phyloP scores from a whole-genome alignment of 2,888 invertebrate genomes.

The Thymelicus lineola region DNA sequence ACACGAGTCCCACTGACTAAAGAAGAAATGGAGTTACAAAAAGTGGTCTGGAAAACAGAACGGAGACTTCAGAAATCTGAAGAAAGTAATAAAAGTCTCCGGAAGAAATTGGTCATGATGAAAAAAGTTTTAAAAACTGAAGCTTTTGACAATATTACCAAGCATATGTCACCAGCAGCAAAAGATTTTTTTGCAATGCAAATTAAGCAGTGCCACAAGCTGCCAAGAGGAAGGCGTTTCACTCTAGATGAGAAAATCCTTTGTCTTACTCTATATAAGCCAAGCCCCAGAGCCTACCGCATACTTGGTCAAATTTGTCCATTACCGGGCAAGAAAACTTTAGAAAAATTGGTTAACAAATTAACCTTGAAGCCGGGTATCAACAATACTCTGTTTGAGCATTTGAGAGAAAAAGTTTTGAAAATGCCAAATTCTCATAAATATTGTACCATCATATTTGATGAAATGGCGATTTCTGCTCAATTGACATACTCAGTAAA shows the following conservation, averaged over 20 bases:
- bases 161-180: too few species aligned
- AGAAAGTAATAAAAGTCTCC: too few species aligned
- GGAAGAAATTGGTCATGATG: too few species aligned
- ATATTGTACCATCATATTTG: conserved; percentile 30
- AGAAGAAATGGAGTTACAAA: too few species aligned
- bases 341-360: conserved; percentile 21
- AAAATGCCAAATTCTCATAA: conserved; percentile 29
- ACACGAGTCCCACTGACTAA: too few species aligned
- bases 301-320: conserved; percentile 38
- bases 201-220: conserved; percentile 29
- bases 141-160: too few species aligned
- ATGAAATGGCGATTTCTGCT: too few species aligned
- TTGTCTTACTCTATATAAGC: conserved; percentile 40
- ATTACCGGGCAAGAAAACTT: conserved; percentile 26
- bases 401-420: conserved; percentile 4
- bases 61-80: too few species aligned
- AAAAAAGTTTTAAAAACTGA: too few species aligned
- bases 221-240: conserved; percentile 39
- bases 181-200: conserved; percentile 39
- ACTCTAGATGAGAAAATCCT: conserved; percentile 39
- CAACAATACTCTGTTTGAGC: conserved; percentile 18
- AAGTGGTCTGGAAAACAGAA: too few species aligned
- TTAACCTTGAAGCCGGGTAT: conserved; percentile 22
- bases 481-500: too few species aligned
- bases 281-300: conserved; percentile 38